These are phyloP conservation scores for Symphodus melops DNA, from an alignment of 2,113 vertebrate genomes.

Conservation along the genomic window DNA sequence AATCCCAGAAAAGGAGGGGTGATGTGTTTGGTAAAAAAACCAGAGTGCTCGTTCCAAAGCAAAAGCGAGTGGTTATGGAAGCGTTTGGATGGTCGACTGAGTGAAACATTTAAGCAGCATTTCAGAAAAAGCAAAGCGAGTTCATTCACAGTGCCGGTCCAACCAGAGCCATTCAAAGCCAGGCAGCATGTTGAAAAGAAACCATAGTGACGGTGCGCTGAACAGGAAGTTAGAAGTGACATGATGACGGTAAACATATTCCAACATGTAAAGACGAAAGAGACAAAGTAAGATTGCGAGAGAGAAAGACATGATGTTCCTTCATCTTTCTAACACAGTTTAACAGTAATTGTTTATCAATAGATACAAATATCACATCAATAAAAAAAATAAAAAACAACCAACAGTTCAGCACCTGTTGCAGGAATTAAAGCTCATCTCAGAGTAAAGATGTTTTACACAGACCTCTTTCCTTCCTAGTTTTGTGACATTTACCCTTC, in stretches of 20 bases:
- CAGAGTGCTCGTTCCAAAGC: neutral
- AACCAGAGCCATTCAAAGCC: conserved; percentile 38
- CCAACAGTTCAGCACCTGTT: too few relatives aligned
- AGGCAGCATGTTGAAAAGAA: conserved; percentile 6
- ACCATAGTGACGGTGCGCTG: conserved; percentile 21
- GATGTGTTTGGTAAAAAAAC: conserved; percentile 20
- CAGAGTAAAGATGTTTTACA: too few relatives aligned
- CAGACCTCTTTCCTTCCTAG: too few relatives aligned
- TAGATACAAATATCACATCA: neutral
- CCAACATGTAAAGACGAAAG: conserved; percentile 5
- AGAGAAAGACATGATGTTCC: neutral
- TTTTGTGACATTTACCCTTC: too few relatives aligned
- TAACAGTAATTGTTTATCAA: too few relatives aligned
- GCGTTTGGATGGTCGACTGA: neutral
- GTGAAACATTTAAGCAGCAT: conserved; percentile 22
- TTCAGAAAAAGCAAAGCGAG: conserved; percentile 24
- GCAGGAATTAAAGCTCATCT: too few relatives aligned
- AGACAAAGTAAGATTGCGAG: conserved; percentile 1
- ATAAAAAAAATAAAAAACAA: neutral
- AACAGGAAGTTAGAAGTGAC: neutral
- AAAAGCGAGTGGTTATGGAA: conserved; percentile 19
- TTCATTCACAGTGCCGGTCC: conserved; percentile 10
- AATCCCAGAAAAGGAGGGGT: conserved; percentile 1
- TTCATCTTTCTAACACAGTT: neutral
- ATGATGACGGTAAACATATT: conserved; percentile 25